Base-by-base conservation (phyloP, 2,797 vertebrate genomes). In the Lemur catta region DNA sequence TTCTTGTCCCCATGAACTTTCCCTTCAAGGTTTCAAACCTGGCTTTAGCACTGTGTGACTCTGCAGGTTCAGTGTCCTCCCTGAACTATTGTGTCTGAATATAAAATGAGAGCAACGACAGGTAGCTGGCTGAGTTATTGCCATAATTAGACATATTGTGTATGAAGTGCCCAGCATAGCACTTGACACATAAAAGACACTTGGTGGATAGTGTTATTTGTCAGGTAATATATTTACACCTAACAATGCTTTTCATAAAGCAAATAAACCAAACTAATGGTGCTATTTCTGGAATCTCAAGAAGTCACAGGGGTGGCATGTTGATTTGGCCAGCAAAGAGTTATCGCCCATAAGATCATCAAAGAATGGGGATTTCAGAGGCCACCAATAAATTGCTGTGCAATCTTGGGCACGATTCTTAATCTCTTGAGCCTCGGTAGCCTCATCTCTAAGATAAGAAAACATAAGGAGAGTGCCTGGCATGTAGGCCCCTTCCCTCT, bases 101-200 rank as follows among this genome's bases (percentile, higher is more conserved):
- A 38, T 50, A 57, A 91, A 88, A 35, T 11, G 52, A 84, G 43
- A 84, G 50, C 35, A 15, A 7, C 78, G 82, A 59, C 76, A 95
- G 55, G 82, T 91, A 91, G 52, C 94, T 91, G 87, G 87, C 61
- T 87, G 55, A 41, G 52, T 72, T 78, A 57, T 48, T 87, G 93
- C 82, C 43, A 7, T 93, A 87, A 78, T 95, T 87, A 95, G 86
- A 87, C 69, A 71, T 67, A 72, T 48, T 48, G 67, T 81, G n/a
- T 71, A n/a, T 55, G 80, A 90, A 82, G 50, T 82, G 33, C 67
- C 87, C 75, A 69, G 86, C 38, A 71, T 52, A 78, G 43, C 52
- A 84, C 38, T 43, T 95, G 81, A 93, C 69, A 87, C 43, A n/a
- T n/a, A 71, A 74, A 82, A 93, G 48, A 38, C 38, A 55, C 69